Evolutionary conservation across 2,888 invertebrate species (phyloP), one percentile per base, ranked within the genome.

Genomic region (Pemphredon lugubris): DNA sequence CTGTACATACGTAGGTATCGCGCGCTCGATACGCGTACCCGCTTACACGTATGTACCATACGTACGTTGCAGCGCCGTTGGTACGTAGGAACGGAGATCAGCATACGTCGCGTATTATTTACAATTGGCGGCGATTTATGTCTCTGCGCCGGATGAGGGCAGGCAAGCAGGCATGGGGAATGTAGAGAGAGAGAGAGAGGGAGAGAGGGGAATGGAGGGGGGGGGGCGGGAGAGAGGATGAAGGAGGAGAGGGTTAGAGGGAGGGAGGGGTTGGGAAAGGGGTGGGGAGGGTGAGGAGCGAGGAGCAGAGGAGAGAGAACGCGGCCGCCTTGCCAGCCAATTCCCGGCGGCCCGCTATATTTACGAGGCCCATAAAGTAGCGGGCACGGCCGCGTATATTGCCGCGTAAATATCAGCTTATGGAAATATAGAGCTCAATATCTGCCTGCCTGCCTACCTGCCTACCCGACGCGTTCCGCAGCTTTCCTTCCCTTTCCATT

Each of bases 391-490:
- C 86, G 85, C 87, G 87, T 89, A 90, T 89, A 89, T 89, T 91
- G 90, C 91, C 90, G 90, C 91, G 90, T 91, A 91, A 91, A 91
- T 91, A 90, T 90, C 90, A 91, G 90, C 91, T 91, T 91, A 91
- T 91, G 91, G 91, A 91, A 91, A 91, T 91, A 90, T 91, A 91
- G 90, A 90, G 91, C 90, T 91, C 91, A 91, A 91, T 91, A 91
- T 91, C 90, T 90, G 91, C 89, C 89, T 84, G 83, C 73, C 66
- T 65, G 67, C 71, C 82, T 82, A 70, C 78, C 79, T 76, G 73
- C 76, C 81, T 77, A 73, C 75, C 77, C 73, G 65, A 61, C 76
- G 75, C 75, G 74, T 65, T 59, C 66, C 67, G 70, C 66, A 82
- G 75, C 83, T 76, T 79, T 75, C 74, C 75, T 73, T 73, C 75